phyloP scores from a whole-genome alignment of 2,888 invertebrate species.

The Tetranychus piercei region DNA sequence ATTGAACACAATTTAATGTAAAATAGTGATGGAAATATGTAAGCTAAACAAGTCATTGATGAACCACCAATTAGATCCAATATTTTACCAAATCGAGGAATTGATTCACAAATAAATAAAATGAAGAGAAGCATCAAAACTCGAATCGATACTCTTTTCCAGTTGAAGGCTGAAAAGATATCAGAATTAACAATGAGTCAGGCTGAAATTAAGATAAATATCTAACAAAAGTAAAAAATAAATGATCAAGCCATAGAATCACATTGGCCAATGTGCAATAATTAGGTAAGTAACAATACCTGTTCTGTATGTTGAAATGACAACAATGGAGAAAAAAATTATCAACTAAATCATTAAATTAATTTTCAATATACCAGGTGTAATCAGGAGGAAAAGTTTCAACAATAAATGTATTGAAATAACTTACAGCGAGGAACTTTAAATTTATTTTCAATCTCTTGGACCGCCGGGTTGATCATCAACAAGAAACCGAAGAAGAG shows the following conservation, averaged over 20 bases:
- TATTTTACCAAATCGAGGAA: constrained; percentile 66
- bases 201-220: neutral
- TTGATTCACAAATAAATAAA: constrained; percentile 56
- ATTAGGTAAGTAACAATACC: too few species aligned
- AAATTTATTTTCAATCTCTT: constrained; percentile 59
- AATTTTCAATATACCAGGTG: neutral
- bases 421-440: constrained; percentile 49
- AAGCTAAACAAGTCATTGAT: constrained; percentile 60
- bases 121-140: constrained; percentile 51
- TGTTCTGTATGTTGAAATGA: too few species aligned
- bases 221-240: neutral
- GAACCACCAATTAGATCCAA: constrained; percentile 70
- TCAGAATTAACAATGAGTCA: neutral
- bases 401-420: neutral
- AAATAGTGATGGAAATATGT: constrained; percentile 61
- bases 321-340: too few species aligned
- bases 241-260: neutral
- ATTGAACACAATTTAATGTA: constrained; percentile 48
- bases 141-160: constrained; percentile 49
- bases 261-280: too few species aligned
- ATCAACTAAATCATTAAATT: too few species aligned
- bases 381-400: neutral
- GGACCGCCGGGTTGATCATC: constrained; percentile 50
- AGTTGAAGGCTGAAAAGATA: constrained; percentile 14
- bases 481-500: constrained; percentile 48